Conservation (phyloP, 2,797 vertebrate genomes). For the Thalassophryne amazonica region DNA sequence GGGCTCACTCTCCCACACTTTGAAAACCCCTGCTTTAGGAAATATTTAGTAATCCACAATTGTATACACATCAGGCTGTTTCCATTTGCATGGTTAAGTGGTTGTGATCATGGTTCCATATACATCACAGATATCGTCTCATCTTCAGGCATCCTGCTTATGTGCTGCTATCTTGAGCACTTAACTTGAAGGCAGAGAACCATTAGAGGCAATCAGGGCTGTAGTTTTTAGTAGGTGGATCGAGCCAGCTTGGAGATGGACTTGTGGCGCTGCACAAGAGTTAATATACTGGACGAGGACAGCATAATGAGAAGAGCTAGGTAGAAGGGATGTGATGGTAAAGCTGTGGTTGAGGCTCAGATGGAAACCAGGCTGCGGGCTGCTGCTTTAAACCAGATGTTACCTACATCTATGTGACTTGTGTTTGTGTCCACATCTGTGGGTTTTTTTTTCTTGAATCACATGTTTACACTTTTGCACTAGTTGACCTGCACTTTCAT, state of each 20-base stretch:
- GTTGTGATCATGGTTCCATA: conserved; percentile 37
- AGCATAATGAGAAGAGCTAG: conserved; percentile 36
- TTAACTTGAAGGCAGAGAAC: conserved; percentile 50
- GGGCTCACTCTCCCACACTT: no score
- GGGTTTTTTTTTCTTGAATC: background rate
- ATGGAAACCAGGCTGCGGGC: conserved; percentile 51
- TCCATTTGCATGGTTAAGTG: conserved; percentile 53
- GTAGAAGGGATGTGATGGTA: conserved; percentile 40
- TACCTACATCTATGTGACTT: background rate
- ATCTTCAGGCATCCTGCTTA: conserved; percentile 23
- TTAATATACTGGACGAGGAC: conserved; percentile 48
- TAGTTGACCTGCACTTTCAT: background rate
- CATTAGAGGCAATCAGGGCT: conserved; percentile 67
- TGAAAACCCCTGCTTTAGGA: conserved; percentile 6
- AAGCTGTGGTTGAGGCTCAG: conserved; percentile 38
- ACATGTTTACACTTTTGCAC: background rate
- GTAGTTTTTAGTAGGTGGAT: conserved; percentile 54
- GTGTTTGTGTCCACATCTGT: background rate
- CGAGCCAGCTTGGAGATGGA: conserved; percentile 51
- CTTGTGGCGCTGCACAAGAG: conserved; percentile 37
- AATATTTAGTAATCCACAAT: background rate
- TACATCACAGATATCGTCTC: conserved; percentile 29
- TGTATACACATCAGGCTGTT: conserved; percentile 8
- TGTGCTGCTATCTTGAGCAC: conserved; percentile 50
- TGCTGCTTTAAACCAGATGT: conserved; percentile 28